Base-by-base conservation (phyloP, 2,888 invertebrate genomes). In the Andrena flavipes region DNA sequence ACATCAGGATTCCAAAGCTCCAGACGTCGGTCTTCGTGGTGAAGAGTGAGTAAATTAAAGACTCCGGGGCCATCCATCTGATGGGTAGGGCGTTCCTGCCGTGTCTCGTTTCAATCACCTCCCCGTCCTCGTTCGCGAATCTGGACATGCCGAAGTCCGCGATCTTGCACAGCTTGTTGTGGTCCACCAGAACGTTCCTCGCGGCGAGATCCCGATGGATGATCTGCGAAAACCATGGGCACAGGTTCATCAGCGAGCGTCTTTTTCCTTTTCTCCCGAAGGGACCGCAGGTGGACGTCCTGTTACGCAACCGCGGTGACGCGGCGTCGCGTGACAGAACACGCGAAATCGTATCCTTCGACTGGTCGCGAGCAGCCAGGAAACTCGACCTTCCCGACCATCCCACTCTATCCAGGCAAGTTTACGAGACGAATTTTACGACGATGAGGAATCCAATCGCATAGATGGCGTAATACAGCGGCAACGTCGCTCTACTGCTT, bases 121-220 rank as follows among this genome's bases (percentile, higher is more conserved):
- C 94, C 7, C 95, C 94, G 60, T 95, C 84, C 93, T 94, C 88
- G 93, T 95, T 94, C 77, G 95, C 95, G 87, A 96, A 96, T 75
- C 97, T 95, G 13, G 97, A 97, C 96, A 98, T 97, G 77, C 98
- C 98, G 93, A 98, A 98, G 95, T 98, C 98, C 2, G 97, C 97
- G 84, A 98, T 97, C 95, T 98, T 98, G 94, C 97, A 97, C 80
- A 97, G 95, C 92, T 97, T 97, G 94, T 97, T 97, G 94, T 97
- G 97, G 92, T 97, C 97, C 5, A 98, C 96, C 16, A 98, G 94
- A 23, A 98, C 96, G 93, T 98, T 98, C 71, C 98, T 95, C 0
- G 97, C 97, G 0, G 98, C 98, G 70, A 98, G 94, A 94, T 98
- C 98, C 16, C 98, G 96, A 93, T 98, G 98, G 16, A 98, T 97